A percentile compares a stretch with the other conserved stretches of the same genome.
Conservation (phyloP, 2,888 invertebrate species). For the Listrodromus nycthemerus region DNA sequence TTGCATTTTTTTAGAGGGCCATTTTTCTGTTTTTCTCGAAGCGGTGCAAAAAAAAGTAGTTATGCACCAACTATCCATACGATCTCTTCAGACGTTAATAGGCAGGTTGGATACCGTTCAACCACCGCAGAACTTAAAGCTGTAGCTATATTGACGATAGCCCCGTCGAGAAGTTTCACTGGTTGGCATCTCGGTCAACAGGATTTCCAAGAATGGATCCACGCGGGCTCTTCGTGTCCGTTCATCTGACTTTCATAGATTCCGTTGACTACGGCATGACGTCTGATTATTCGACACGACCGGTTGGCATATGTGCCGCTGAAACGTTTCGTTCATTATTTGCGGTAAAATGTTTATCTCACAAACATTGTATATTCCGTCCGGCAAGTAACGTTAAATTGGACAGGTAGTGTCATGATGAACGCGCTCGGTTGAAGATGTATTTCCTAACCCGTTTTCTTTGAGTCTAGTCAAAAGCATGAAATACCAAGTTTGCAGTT, state of each 20-base stretch:
- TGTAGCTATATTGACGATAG: slow-evolving; percentile 42
- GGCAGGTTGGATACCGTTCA: slow-evolving; percentile 20
- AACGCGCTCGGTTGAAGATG: background rate
- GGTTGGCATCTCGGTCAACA: slow-evolving; percentile 66
- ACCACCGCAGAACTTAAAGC: slow-evolving; percentile 24
- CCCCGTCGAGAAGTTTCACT: slow-evolving; percentile 63
- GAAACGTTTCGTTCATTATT: background rate
- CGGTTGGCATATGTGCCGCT: background rate
- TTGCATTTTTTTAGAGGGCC: background rate
- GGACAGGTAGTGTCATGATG: background rate
- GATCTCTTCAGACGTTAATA: slow-evolving; percentile 29
- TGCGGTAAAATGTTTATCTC: background rate
- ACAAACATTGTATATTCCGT: background rate
- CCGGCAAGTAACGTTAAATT: background rate
- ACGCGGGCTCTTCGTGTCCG: slow-evolving; percentile 50
- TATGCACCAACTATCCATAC: background rate
- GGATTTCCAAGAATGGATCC: slow-evolving; percentile 65
- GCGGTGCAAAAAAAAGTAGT: background rate
- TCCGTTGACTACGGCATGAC: slow-evolving; percentile 24
- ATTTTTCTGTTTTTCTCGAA: background rate
- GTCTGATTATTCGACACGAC: slow-evolving; percentile 29
- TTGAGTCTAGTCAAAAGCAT: background rate
- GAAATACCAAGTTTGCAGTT: background rate
- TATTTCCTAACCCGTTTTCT: background rate
- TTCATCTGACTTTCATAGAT: slow-evolving; percentile 66